A percentile compares a stretch with the other conserved stretches of the same genome.
Conservation (phyloP, 1,140 invertebrate species). For the Drosophila arawakana region DNA sequence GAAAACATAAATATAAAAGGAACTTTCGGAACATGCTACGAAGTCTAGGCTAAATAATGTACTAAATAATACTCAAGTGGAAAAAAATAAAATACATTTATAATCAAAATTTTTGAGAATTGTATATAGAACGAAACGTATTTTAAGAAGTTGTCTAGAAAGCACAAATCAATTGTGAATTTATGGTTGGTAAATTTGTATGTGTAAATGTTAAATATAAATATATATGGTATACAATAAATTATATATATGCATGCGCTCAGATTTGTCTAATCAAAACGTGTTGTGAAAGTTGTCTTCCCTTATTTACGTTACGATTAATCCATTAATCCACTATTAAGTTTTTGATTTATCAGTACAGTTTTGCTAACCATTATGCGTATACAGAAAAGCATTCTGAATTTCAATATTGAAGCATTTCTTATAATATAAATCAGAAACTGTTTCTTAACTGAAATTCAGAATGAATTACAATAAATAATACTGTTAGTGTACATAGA, state of each 20-base stretch:
- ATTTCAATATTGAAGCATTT: neutral
- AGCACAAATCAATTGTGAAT: constrained; percentile 40
- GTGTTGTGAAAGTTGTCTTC: constrained; percentile 81
- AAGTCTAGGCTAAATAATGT: constrained; percentile 13
- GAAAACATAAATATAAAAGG: neutral
- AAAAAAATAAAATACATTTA: neutral
- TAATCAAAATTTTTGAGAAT: constrained; percentile 42
- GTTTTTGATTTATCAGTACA: constrained; percentile 25
- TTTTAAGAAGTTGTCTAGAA: constrained; percentile 27
- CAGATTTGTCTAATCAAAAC: constrained; percentile 73
- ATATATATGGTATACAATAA: constrained; percentile 19
- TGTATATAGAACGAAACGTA: constrained; percentile 41
- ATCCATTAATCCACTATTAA: neutral
- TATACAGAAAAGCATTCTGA: constrained; percentile 4
- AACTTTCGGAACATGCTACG: constrained; percentile 5
- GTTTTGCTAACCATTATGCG: constrained; percentile 34
- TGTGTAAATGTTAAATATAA: constrained; percentile 61
- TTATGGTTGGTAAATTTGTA: constrained; percentile 36
- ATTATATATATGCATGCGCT: constrained; percentile 54
- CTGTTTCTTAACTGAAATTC: neutral
- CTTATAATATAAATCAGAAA: neutral
- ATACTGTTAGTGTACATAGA: constrained; percentile 57
- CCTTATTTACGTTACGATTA: constrained; percentile 58
- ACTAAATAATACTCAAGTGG: constrained; percentile 8
- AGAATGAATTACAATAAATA: neutral